These are phyloP conservation scores for Novumbra hubbsi DNA, from an alignment of 2,797 vertebrate genomes.

Conservation along the genomic window DNA sequence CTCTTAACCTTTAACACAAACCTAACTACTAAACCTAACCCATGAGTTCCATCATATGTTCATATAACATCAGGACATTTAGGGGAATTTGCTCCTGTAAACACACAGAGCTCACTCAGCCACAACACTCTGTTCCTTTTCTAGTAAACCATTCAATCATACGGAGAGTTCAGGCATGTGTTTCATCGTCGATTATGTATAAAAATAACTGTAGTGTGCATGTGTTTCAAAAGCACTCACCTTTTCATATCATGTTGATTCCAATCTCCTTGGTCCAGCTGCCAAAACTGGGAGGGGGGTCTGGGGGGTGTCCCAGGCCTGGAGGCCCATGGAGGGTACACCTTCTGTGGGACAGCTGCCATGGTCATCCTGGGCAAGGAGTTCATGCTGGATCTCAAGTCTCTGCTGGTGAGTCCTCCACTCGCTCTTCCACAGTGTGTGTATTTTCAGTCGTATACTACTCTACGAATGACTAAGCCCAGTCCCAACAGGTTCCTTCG, in stretches of 20 bases:
- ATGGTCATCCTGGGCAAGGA: slow-evolving; percentile 92
- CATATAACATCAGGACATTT: too few relatives aligned
- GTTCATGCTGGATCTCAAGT: slow-evolving; percentile 87
- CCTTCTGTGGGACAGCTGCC: slow-evolving; percentile 91
- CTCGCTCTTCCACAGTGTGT: too few relatives aligned
- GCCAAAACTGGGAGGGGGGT: slow-evolving; percentile 98
- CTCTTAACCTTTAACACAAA: too few relatives aligned
- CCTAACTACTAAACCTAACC: too few relatives aligned
- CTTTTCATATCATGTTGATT: not conserved
- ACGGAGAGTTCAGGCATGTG: not conserved
- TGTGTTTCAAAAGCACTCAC: not conserved
- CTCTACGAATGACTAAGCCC: too few relatives aligned
- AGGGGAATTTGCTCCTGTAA: too few relatives aligned
- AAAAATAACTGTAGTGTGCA: not conserved
- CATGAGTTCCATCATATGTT: too few relatives aligned
- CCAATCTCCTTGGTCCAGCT: slow-evolving; percentile 67
- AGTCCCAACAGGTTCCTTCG: too few relatives aligned
- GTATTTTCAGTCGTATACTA: too few relatives aligned
- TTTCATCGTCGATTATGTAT: not conserved
- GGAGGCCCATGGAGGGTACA: slow-evolving; percentile 95
- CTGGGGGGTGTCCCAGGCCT: slow-evolving; percentile 91
- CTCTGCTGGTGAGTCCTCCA: slow-evolving; percentile 79
- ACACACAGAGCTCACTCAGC: too few relatives aligned
- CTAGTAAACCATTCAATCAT: not conserved
- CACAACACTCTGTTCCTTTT: too few relatives aligned